A percentile compares a stretch with the other conserved stretches of the same genome.
phyloP scores from a whole-genome alignment of 1,140 invertebrate genomes.

The Drosophila persimilis region DNA sequence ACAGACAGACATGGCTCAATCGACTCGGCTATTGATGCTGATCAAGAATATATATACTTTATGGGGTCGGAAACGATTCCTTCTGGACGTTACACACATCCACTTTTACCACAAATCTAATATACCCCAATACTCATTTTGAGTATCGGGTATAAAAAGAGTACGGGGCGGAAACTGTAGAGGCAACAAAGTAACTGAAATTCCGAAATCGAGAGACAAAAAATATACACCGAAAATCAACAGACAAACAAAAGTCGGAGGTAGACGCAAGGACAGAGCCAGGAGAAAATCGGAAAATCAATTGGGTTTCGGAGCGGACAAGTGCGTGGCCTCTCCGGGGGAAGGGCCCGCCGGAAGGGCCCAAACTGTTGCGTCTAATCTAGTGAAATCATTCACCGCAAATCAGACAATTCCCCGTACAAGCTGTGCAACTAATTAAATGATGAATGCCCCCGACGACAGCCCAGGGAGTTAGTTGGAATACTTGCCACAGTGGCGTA shows the following conservation, averaged over 20 bases:
- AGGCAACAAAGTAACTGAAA: constrained; percentile 25
- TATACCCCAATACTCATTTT: no score
- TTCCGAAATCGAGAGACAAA: constrained; percentile 21
- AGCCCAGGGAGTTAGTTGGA: constrained; percentile 39
- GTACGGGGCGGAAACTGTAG: constrained; percentile 24
- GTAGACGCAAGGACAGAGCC: constrained; percentile 1
- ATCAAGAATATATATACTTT: no score
- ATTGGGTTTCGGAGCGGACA: constrained; percentile 50
- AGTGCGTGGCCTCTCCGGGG: not conserved
- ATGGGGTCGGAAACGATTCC: no score
- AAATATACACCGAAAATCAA: constrained; percentile 41
- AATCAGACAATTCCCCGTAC: constrained; percentile 48
- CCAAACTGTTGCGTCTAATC: constrained; percentile 60
- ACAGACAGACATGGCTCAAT: no score
- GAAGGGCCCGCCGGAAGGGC: not conserved
- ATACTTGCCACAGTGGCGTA: constrained; percentile 4
- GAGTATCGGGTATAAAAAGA: no score
- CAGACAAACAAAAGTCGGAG: constrained; percentile 9
- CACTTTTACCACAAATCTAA: no score
- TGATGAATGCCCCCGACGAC: constrained; percentile 64
- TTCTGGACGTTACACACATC: no score
- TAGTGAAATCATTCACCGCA: constrained; percentile 69
- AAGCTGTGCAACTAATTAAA: constrained; percentile 64
- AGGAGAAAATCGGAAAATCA: constrained; percentile 33
- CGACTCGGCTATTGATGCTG: no score